Base-by-base conservation (phyloP, 2,797 vertebrate species). In the Peromyscus aztecus region DNA sequence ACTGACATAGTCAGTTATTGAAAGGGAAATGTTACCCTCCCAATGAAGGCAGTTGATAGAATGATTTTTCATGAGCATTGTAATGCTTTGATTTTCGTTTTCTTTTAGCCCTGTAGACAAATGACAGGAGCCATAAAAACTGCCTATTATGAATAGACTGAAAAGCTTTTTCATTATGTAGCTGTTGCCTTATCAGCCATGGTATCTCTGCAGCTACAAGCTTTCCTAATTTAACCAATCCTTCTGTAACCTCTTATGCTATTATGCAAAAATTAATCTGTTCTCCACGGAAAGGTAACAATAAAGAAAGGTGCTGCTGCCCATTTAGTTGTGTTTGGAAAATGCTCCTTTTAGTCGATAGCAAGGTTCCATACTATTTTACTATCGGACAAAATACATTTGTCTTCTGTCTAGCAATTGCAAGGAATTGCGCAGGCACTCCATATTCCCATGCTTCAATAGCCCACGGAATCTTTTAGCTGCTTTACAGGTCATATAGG, bases 211-310 rank as follows among this genome's bases (percentile, higher is more conserved):
- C 0, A 89, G 12, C 43, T 89, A 52, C 57, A 81, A 31, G 52
- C 2, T 31, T 71, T 90, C 13, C 14, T 75, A 76, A 71, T 89
- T 92, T 85, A 63, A 92, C 6, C n/a, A 59, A 81, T 92, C 94
- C 55, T 80, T 91, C 67, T 57, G 24, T 3, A 90, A 34, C 11
- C 27, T 37, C 67, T 87, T 31, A 40, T 9, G 24, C n/a, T 88
- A 9, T 73, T 95, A 61, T 92, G 9, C 24, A 94, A 97, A 94
- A 69, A 67, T 40, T 90, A 87, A 57, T 73, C 29, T 90, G 24
- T 73, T 92, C 43, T 77, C n/a, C 57, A 55, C 49, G 69, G n/a
- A 84, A 90, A 46, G 29, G 31, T 52, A 85, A 57, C 34, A 81
- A 49, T 5, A 55, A 89, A 91, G 37, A n/a, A 31, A 29, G 83